A percentile compares a stretch with the other conserved stretches of the same genome.
phyloP scores from a whole-genome alignment of 2,888 invertebrate species.

The Chrysomela aeneicollis region DNA sequence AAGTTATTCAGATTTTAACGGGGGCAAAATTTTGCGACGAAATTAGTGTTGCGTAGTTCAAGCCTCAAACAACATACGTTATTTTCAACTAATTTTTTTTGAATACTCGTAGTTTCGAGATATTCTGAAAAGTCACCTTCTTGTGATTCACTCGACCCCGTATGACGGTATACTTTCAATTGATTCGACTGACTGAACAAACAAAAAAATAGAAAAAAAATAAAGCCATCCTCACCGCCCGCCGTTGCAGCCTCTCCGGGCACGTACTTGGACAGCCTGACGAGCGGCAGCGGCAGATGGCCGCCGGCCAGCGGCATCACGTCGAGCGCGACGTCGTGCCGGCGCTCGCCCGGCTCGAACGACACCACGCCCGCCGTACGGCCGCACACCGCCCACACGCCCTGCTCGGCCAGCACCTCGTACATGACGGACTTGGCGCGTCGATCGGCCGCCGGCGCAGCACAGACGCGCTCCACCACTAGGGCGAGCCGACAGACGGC shows the following conservation, averaged over 20 bases:
- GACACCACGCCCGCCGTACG: constrained; percentile 81
- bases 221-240: too few species aligned
- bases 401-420: constrained; percentile 90
- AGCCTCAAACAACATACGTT: too few species aligned
- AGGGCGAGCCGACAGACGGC: constrained; percentile 85
- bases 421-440: constrained; percentile 81
- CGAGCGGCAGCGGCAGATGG: constrained; percentile 86
- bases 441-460: constrained; percentile 28
- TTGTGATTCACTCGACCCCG: too few species aligned
- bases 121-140: too few species aligned
- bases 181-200: neutral
- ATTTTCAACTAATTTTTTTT: too few species aligned
- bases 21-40: too few species aligned
- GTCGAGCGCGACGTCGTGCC: constrained; percentile 83
- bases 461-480: constrained; percentile 66
- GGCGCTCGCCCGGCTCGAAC: constrained; percentile 55
- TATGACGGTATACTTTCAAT: too few species aligned
- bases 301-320: constrained; percentile 94
- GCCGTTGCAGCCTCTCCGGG: constrained; percentile 67
- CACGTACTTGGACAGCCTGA: constrained; percentile 89
- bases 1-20: too few species aligned
- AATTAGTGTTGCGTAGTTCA: too few species aligned
- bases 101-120: too few species aligned
- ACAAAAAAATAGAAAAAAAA: neutral
- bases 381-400: constrained; percentile 93